Base-by-base conservation (phyloP, 1,140 invertebrate species). In the Drosophila seguyi region DNA sequence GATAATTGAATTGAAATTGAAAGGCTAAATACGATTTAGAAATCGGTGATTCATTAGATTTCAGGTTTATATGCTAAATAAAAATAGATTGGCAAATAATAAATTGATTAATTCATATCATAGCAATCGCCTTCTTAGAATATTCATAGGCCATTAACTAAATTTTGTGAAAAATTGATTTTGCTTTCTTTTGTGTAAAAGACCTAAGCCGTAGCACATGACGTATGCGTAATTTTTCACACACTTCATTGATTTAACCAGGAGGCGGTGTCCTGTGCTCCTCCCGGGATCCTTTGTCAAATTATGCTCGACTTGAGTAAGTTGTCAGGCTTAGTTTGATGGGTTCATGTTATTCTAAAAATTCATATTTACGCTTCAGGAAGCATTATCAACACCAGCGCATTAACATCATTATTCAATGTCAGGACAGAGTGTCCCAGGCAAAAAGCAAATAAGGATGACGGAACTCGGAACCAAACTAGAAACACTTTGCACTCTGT, bases 341-440 rank as follows among this genome's bases (percentile, higher is more conserved):
- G 45, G 38, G 39, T 27, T 31, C 34, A 36, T 73, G 57, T 62
- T 73, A 62, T 41, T 41, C 22, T 39, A 73, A 72, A 74, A 55
- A 52, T 66, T 65, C 44, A 75, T 65, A 75, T 57, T 75, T 48
- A 55, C 67, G 68, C 68, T 29, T 53, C 52, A 65, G 60, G 44
- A 75, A 31, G 58, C 73, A 50, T 65, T 75, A 50, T 52, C 31
- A 58, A 48, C 69, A 71, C 20, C 25, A 57, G 25, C 45, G 39
- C 31, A 38, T 36, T 36, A 38, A 69, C 52, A 75, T 75, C 73
- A 75, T 75, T 65, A 75, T 65, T 75, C 73, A 75, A 75, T 75
- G 73, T 75, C 73, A 75, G 4, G 13, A 3, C 57, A 16, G 38
- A 22, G 39, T 10, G 20, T 45, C 8, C 16, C 29, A 5, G 25